Evolutionary conservation across 2,888 invertebrate species (phyloP), one percentile per base, ranked within the genome.

Genomic region (Tubiluchus corallicola): DNA sequence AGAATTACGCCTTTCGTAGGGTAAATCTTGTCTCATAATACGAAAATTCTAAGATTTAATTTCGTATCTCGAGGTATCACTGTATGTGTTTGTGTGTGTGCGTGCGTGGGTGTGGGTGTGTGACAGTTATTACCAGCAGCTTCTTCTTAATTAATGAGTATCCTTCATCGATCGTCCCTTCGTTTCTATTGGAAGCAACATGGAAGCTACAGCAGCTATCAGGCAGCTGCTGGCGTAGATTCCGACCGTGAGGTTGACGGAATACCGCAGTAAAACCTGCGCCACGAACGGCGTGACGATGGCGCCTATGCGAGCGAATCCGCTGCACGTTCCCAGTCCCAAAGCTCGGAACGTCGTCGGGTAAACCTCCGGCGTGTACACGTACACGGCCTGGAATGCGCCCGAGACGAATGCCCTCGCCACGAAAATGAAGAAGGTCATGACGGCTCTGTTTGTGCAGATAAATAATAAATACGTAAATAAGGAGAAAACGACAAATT

Each of bases 361-460:
- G 61, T 88, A 90, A 2, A 87, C 82, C 74, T 90, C 90, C 4
- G 90, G 88, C 3, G 90, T 92, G 59, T 92, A 92, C 3, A 90
- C 87, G 58, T 90, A 92, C 0, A 87, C 85, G 0, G 87, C 87
- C 71, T 90, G 88, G 62, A 92, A 92, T 2, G 88, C 76, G 0
- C 90, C 90, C 17, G 88, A 85, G 54, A 90, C 85, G 49, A 90
- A 80, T 3, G 84, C 88, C 52, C 92, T 72, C 1, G 87, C 84
- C 52, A 87, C 61, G 62, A 90, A 90, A 50, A 92, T 67, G 52
- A 85, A 74, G 42, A 82, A 72, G 0, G 87, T 90, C 52, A 88
- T 48, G 16, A 59, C 56, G 54, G 45, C 66, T 60, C 60, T 61
- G 68, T 70, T 56, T 39, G 77, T 72, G 55, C 79, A 81, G 52